Evolutionary conservation across 23 tunicate genomes (phyloP), one percentile per base, ranked within the genome.

Genomic region (Halocynthia aurantium): DNA sequence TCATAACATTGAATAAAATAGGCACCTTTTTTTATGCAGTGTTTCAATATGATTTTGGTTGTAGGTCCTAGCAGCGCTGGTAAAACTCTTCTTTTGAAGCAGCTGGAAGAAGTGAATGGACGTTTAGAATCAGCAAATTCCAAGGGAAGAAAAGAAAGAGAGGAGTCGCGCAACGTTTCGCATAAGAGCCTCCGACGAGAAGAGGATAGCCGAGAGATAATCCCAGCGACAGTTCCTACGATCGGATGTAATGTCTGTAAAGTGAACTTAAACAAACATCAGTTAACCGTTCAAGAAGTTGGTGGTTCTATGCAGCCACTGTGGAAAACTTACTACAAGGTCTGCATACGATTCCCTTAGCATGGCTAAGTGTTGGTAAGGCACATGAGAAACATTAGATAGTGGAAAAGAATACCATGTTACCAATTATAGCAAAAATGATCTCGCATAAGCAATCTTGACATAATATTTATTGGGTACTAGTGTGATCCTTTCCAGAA

Each of bases 231-330:
- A 22, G 57, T 76, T 8, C 96, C 96, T n/a, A 89, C 96, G 10
- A 81, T 89, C 58, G 96, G 96, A 6, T 80, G 85, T 15, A 89
- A 89, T 60, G 81, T 89, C 11, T 51, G 70, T 55, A 78, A 44
- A 11, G 52, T 89, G 22, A 52, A 57, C 12, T 15, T 64, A 20
- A 73, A 72, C 51, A 69, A 69, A 61, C 75, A 69, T 13, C 57
- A 57, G 19, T 31, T 89, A 20, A 82, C 58, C 68, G 20, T 89
- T 15, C 80, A 87, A 6, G 96, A 89, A 78, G 75, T 89, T 72
- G 96, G 96, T 13, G 96, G 96, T 13, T 75, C 85, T 8, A 89
- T 89, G 96, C 83, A 72, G 15, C 96, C 96, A 12, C 66, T 89
- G 7, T 89, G 96, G 96, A 80, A 83, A 60, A 89, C 88, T 76